Evolutionary conservation across 2,888 invertebrate genomes (phyloP).

Genomic region (Alentia gelatinosa): DNA sequence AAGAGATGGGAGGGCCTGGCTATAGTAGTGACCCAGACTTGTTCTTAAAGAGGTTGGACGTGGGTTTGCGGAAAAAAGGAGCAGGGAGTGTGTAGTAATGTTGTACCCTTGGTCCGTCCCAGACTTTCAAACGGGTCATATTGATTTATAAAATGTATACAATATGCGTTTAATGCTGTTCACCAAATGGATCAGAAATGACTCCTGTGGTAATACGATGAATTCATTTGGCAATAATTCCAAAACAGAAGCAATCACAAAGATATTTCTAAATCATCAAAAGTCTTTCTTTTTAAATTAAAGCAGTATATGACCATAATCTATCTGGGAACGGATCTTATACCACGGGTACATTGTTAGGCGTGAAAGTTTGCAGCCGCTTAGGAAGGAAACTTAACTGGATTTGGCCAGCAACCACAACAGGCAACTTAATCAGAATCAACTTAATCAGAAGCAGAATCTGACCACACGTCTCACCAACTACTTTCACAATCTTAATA

Average conservation of each 20-base stretch:
- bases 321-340: not conserved
- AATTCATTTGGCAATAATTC: no score
- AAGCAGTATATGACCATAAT: no score
- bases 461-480: slow-evolving; percentile 19
- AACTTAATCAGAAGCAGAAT: slow-evolving; percentile 32
- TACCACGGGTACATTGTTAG: not conserved
- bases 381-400: not conserved
- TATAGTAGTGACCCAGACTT: no score
- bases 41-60: not conserved
- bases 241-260: no score
- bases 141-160: not conserved
- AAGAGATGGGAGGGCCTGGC: not conserved
- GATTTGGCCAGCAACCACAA: slow-evolving; percentile 19
- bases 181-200: no score
- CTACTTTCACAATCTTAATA: not conserved
- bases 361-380: not conserved
- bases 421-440: not conserved
- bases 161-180: no score
- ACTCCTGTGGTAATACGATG: no score
- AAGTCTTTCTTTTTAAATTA: no score
- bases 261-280: no score
- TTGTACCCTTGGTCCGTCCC: not conserved
- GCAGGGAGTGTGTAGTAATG: not conserved
- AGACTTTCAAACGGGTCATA: not conserved
- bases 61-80: not conserved